Evolutionary conservation across 2,888 invertebrate genomes (phyloP), one percentile per base, ranked within the genome.

Genomic region (Caenorhabditis sp.): DNA sequence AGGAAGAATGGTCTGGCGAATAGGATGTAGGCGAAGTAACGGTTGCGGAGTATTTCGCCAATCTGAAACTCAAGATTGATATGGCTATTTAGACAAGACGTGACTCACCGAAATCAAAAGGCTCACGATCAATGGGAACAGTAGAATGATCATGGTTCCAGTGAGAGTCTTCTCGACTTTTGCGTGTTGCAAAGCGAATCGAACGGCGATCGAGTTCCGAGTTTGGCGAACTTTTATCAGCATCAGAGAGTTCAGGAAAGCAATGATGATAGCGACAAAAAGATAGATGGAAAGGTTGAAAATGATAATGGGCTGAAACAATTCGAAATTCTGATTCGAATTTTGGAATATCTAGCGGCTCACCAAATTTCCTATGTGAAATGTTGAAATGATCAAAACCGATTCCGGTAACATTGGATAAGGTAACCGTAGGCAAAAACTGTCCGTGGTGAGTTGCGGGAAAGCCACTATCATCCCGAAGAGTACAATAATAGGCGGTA

Each of bases 361-460:
- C 12, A 66, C 66, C 26, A 54, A 38, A 35, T 69, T 31, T 1
- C 8, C 5, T 4, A 26, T 12, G 24, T 73, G 61, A 38, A 63
- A 61, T 12, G 51, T 19, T 6, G 61, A 51, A 10, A 63, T 19
- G 14, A 61, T 16, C 16, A 76, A 22, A 16, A 76, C 12, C 0
- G 76, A 38, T 28, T 2, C 69, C 61, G 41, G 69, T 69, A 59
- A 49, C n/a, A 58, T 59, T 2, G 69, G 69, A 16, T 68, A 28
- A n/a, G 38, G 35, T 3, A 76, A 41, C 14, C 58, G 61, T 10
- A 59, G 10, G 24, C 68, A 68, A 14, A 38, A 4, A 1, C 68
- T 59, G 14, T 59, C 68, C 16, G 22, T 35, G 22, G 56, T 19
- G 2, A 66, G 26, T 28, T 56, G 64, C 2, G 75, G 64, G 3